Conservation (phyloP, 2,888 invertebrate genomes). For the Cloeon dipterum region DNA sequence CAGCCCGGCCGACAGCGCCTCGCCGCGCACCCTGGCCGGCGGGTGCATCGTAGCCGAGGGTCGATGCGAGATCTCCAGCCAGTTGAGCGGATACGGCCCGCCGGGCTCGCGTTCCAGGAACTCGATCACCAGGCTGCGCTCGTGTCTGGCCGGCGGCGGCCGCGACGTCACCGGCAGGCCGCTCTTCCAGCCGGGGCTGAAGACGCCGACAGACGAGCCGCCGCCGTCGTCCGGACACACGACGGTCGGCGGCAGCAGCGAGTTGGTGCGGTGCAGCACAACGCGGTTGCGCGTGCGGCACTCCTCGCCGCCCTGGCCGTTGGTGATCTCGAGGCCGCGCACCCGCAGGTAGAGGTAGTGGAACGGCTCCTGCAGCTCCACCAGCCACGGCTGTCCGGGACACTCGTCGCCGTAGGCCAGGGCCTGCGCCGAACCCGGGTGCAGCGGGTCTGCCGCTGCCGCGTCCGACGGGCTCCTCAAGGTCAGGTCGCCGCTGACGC, state of each 20-base stretch:
- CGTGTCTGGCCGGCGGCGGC: slow-evolving; percentile 19
- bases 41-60: slow-evolving; percentile 6
- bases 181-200: slow-evolving; percentile 42
- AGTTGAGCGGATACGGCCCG: slow-evolving; percentile 41
- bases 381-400: slow-evolving; percentile 49
- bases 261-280: slow-evolving; percentile 44
- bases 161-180: slow-evolving; percentile 17
- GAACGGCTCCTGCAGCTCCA: slow-evolving; percentile 45
- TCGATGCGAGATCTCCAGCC: slow-evolving; percentile 48
- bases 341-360: slow-evolving; percentile 48
- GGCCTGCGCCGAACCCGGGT: slow-evolving; percentile 14
- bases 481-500: slow-evolving; percentile 49
- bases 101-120: slow-evolving; percentile 50
- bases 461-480: slow-evolving; percentile 35
- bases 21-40: slow-evolving; percentile 26
- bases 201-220: slow-evolving; percentile 31
- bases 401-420: slow-evolving; percentile 22
- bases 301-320: slow-evolving; percentile 12
- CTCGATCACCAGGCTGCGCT: slow-evolving; percentile 49
- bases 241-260: slow-evolving; percentile 33
- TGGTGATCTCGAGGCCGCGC: slow-evolving; percentile 31
- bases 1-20: slow-evolving; percentile 4
- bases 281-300: slow-evolving; percentile 49
- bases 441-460: slow-evolving; percentile 13
- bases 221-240: slow-evolving; percentile 35